phyloP scores from a whole-genome alignment of 2,113 vertebrate genomes.

The Percopsis transmontana region DNA sequence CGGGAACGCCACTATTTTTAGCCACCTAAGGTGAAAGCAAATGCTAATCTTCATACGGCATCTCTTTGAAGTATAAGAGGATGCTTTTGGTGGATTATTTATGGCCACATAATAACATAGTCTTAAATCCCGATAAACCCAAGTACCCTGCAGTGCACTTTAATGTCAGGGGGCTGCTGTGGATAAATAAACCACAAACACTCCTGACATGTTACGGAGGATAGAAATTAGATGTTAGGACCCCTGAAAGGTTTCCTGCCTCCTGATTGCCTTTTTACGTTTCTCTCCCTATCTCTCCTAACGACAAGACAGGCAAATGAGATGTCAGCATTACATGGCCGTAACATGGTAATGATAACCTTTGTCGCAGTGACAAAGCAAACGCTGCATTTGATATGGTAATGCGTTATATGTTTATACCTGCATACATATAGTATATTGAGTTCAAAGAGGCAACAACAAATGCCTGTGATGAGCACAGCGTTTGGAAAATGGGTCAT shows the following conservation, averaged over 20 bases:
- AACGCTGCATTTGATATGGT: constrained; percentile 54
- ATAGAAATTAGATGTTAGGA: constrained; percentile 38
- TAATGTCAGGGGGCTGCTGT: constrained; percentile 16
- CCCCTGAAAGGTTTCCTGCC: constrained; percentile 14
- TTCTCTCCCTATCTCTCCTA: constrained; percentile 22
- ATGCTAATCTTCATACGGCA: constrained; percentile 72
- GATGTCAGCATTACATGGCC: constrained; percentile 31
- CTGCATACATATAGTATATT: constrained; percentile 60
- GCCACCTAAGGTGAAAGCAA: constrained; percentile 50
- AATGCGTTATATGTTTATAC: constrained; percentile 68
- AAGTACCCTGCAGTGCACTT: constrained; percentile 37
- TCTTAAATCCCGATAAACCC: constrained; percentile 70
- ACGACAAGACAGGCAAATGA: constrained; percentile 29
- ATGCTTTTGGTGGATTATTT: constrained; percentile 77
- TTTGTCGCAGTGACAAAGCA: constrained; percentile 50
- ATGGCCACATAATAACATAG: constrained; percentile 59
- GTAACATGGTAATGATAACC: constrained; percentile 42
- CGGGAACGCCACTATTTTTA: constrained; percentile 66
- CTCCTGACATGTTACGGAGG: constrained; percentile 23
- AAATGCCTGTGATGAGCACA: constrained; percentile 60
- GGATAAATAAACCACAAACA: constrained; percentile 36
- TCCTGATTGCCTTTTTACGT: not conserved
- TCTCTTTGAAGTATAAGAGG: constrained; percentile 76
- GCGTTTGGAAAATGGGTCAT: constrained; percentile 79
- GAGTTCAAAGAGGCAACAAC: constrained; percentile 65